Base-by-base conservation (phyloP, 1,140 invertebrate species). In the Lycorma delicatula region DNA sequence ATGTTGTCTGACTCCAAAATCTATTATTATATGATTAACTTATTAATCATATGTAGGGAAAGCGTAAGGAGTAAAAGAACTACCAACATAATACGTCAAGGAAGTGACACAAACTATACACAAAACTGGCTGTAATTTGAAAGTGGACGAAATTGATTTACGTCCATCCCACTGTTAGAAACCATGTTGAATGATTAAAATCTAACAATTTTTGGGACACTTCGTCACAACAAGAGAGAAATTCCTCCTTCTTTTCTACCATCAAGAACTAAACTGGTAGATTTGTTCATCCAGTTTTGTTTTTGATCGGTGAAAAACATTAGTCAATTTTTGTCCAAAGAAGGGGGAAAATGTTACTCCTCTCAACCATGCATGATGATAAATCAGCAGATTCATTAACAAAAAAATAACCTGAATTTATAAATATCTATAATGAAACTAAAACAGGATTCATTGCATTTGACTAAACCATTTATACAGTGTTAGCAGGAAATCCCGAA, bases 71-170 rank as follows among this genome's bases (percentile, higher is more conserved):
- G 56, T 41, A 64, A 47, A 5, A 61, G 0, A 36, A 53, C 36
- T 72, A 72, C 54, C 38, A 36, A 48, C 66, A 68, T 57, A 56
- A 73, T 23, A 68, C 72, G 9, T 59, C 68, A 59, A 60, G 67
- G 47, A 64, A 26, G 48, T 73, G 31, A 60, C 67, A 49, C 57
- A 62, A 62, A 66, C 67, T 53, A 69, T 73, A 61, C 60, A 51
- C 27, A 66, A 63, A 22, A 64, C 69, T 53, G 64, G 65, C 18
- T 56, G 70, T 55, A 73, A 74, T 61, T 44, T 74, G 16, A 74
- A 69, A 5, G 61, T 69, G 29, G 70, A 73, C 60, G n/a, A n/a
- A 74, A 70, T 62, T 73, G 66, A 66, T 74, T 67, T 60, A 67
- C 65, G 50, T 64, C 63, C 46, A 61, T 72, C 27, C 61, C 67